Evolutionary conservation across 2,797 vertebrate species (phyloP), one percentile per base, ranked within the genome.

Genomic region (Neomorphus geoffroyi): DNA sequence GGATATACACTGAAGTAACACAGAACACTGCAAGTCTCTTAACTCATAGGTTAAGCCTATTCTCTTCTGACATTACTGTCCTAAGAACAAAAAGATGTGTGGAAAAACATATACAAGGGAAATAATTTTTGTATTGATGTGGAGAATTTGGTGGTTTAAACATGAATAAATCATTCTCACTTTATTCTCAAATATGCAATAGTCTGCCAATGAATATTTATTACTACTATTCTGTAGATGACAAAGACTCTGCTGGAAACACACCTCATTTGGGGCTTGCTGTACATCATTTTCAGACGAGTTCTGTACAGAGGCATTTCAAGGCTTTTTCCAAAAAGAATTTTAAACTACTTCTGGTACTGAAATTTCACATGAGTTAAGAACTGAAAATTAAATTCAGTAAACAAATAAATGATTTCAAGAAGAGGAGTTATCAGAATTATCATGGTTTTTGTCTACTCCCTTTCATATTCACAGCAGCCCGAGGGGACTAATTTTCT

Each of bases 331-430:
- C 14, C 79, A 61, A 77, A 83, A 79, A 50, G 21, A 83, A 64
- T 50, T 65, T 72, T 72, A 90, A 72, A 35, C 3, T 11, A 65
- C 33, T 46, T 39, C 43, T 81, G 14, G 33, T 84, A n/a, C 54
- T 51, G 45, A 84, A 90, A 84, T 93, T 69, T 72, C 50, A 86
- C 26, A 65, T 53, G 7, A 81, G 66, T 58, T 64, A 92, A 51
- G 23, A 86, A 26, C 17, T 18, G 69, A 62, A 80, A 86, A 35
- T 32, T 90, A 35, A 84, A 81, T 58, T 75, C 46, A 54, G 39
- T 86, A 87, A 92, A 93, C 50, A 94, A 90, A 88, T 61, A 92
- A 86, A 79, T 65, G 1, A 81, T 90, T 90, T 58, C 32, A 73
- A 67, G 37, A 78, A 75, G 28, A 72, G 4, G 22, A 64, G 57